Evolutionary conservation across 1,140 invertebrate genomes (phyloP), one percentile per base, ranked within the genome.

Genomic region (Pseudobourletiella spinata): DNA sequence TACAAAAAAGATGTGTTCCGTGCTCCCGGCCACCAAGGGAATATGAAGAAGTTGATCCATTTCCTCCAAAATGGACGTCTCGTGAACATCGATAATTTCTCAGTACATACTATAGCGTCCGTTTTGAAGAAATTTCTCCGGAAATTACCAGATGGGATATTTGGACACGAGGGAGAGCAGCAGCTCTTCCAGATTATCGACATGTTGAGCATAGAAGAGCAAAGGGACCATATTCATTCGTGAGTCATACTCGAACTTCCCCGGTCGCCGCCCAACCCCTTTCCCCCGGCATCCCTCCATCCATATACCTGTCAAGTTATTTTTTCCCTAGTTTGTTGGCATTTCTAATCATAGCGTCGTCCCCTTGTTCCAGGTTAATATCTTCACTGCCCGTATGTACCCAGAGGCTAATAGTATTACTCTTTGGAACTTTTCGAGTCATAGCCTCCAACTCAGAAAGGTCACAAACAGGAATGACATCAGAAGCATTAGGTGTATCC

Each of bases 101-200:
- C 91, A 66, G 93, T 98, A 57, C 95, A 98, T 77, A 98, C 95
- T 39, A 94, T 98, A 72, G 95, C 95, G 25, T 96, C 93, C 76
- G 95, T 98, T 35, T 80, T 98, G 29, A 99, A 98, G 77, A 91
- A 91, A 79, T 99, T 98, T 79, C 80, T 98, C n/a, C 83, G 95
- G 59, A 96, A 97, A 81, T 85, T 98, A 70, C 95, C 95, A 44
- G 91, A 89, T 62, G 95, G 95, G 25, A 89, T 98, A 57, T 98
- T 99, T 79, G 83, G 93, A 0, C 80, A 84, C 29, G 88, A 91
- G 55, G 86, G 89, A 64, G 95, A 99, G 77, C 85, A 90, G 76
- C 82, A 86, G 63, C 80, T 99, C 43, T 95, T 99, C 75, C 81
- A 86, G 61, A 86, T 93, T 55, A 87, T 96, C 70, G 84, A 91